Percentiles rank a stretch among this genome's conserved stretches.
These are phyloP conservation scores for Apistogramma diplotaenia DNA, from an alignment of 2,113 vertebrate genomes.

Conservation along the genomic window DNA sequence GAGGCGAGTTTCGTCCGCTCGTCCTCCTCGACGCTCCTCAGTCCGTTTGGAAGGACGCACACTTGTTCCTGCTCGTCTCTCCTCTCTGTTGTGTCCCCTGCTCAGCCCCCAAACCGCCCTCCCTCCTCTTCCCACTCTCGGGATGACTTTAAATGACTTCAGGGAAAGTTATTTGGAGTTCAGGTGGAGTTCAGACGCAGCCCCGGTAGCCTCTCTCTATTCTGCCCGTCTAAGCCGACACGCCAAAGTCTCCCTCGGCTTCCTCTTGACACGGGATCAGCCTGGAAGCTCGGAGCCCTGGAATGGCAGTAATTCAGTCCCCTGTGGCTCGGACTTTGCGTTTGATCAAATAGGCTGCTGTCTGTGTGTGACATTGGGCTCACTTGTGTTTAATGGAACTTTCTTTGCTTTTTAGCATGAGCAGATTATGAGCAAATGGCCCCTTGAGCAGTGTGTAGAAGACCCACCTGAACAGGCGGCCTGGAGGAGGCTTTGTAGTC, in stretches of 20 bases:
- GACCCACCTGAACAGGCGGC: neutral
- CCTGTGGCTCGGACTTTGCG: constrained; percentile 22
- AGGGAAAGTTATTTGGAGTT: constrained; percentile 70
- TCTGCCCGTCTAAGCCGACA: constrained; percentile 38
- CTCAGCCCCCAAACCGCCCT: neutral
- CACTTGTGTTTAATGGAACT: constrained; percentile 21
- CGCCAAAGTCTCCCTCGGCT: constrained; percentile 52
- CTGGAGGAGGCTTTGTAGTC: neutral
- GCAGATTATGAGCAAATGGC: constrained; percentile 6
- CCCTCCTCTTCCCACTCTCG: neutral
- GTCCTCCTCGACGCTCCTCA: neutral
- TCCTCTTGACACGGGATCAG: constrained; percentile 62
- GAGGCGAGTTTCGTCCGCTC: neutral
- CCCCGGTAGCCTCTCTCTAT: constrained; percentile 41
- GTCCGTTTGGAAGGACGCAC: constrained; percentile 24
- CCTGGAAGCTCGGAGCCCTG: constrained; percentile 44
- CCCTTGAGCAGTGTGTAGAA: neutral
- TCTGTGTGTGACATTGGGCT: constrained; percentile 33
- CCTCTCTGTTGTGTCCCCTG: constrained; percentile 38
- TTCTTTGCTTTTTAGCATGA: constrained; percentile 16
- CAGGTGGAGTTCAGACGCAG: constrained; percentile 64
- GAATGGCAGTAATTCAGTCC: constrained; percentile 44
- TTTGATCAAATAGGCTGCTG: constrained; percentile 57
- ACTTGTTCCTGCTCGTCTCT: constrained; percentile 37
- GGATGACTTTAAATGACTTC: constrained; percentile 52